A percentile compares a stretch with the other conserved stretches of the same genome.
These are phyloP conservation scores for Morelia viridis DNA, from an alignment of 2,797 vertebrate species.

Conservation along the genomic window DNA sequence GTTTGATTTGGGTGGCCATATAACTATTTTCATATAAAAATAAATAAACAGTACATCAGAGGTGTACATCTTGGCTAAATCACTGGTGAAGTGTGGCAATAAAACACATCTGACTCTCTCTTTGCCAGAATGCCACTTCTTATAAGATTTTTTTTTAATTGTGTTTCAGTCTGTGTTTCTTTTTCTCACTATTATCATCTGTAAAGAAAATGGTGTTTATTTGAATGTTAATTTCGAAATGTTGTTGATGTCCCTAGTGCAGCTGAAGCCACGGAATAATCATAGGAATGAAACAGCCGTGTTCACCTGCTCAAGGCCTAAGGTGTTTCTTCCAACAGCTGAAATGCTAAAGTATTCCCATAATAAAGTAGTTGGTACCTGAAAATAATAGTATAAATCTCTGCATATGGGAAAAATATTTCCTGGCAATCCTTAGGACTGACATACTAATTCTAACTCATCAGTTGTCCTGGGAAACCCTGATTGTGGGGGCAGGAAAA, in stretches of 20 bases:
- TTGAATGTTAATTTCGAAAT: constrained; percentile 10
- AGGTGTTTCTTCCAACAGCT: constrained; percentile 24
- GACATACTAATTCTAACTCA: background rate
- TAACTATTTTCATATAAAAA: constrained; percentile 38
- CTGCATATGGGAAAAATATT: constrained; percentile 1
- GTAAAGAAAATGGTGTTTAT: background rate
- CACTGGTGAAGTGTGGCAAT: constrained; percentile 35
- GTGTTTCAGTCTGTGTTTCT: background rate
- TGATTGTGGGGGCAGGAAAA: background rate
- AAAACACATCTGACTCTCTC: background rate
- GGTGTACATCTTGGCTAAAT: constrained; percentile 39
- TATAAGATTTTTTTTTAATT: background rate
- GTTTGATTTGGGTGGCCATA: background rate
- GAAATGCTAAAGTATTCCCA: background rate
- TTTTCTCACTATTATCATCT: background rate
- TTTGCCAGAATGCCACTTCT: background rate
- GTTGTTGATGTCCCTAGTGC: background rate
- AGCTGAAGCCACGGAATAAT: background rate
- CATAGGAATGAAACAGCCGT: background rate
- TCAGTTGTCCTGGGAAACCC: background rate
- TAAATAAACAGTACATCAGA: constrained; percentile 52
- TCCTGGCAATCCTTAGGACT: background rate
- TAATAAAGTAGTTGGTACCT: background rate
- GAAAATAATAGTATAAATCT: constrained; percentile 19
- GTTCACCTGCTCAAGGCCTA: constrained; percentile 10